These are phyloP conservation scores for Athrips mouffetella DNA, from an alignment of 2,888 invertebrate genomes.

Conservation along the genomic window DNA sequence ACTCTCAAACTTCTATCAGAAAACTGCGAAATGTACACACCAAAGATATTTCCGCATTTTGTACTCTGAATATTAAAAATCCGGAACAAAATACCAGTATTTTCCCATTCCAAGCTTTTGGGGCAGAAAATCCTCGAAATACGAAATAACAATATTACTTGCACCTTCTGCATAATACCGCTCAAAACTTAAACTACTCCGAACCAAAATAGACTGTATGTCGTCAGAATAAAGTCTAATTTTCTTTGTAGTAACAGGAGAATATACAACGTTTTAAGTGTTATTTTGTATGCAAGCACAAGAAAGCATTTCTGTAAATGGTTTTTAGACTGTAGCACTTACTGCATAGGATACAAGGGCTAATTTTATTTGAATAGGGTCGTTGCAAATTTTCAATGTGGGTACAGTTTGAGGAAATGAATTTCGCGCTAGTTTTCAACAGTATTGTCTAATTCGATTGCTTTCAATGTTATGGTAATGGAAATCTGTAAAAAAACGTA, in stretches of 20 bases:
- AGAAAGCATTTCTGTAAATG: conserved; percentile 27
- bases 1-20: background rate
- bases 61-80: background rate
- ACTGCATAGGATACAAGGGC: conserved; percentile 22
- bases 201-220: background rate
- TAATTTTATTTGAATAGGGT: conserved; percentile 22
- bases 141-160: conserved; percentile 51
- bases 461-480: background rate
- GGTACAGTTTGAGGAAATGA: background rate
- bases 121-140: conserved; percentile 43
- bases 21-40: background rate
- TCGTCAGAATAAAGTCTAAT: background rate
- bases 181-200: conserved; percentile 3
- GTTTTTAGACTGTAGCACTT: conserved; percentile 31
- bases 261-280: conserved; percentile 29
- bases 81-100: background rate
- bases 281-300: conserved; percentile 32
- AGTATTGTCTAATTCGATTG: conserved; percentile 1
- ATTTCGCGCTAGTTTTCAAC: background rate
- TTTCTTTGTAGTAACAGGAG: background rate
- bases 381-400: conserved; percentile 7
- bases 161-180: conserved; percentile 36
- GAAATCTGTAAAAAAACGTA: too few relatives aligned
- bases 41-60: background rate
- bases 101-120: conserved; percentile 6